Evolutionary conservation across 1,140 invertebrate genomes (phyloP).

Genomic region (Parapsyche elsis): DNA sequence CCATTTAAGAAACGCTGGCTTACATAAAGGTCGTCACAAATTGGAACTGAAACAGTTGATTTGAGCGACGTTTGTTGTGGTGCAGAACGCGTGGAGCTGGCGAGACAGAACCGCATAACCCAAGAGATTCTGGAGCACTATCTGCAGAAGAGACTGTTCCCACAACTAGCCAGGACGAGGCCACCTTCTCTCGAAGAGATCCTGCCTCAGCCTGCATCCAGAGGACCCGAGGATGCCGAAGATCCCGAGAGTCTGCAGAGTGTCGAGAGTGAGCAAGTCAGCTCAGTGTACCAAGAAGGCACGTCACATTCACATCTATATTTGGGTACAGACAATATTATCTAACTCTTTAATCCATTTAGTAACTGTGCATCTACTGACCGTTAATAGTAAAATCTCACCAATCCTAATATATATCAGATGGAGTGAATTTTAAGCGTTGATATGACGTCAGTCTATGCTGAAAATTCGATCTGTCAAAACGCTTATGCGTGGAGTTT

Average conservation of each 20-base stretch:
- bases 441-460: no score
- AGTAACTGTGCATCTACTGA: neutral
- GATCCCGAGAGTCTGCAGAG: slow-evolving; percentile 68
- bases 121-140: slow-evolving; percentile 77
- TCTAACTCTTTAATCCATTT: neutral
- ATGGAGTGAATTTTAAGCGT: no score
- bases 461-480: no score
- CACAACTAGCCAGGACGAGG: slow-evolving; percentile 64
- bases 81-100: slow-evolving; percentile 71
- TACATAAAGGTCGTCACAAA: no score
- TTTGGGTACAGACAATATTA: slow-evolving; percentile 24
- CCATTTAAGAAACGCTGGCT: no score
- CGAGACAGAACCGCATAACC: slow-evolving; percentile 77
- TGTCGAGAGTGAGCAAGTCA: slow-evolving; percentile 73
- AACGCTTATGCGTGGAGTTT: no score
- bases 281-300: slow-evolving; percentile 63
- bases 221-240: slow-evolving; percentile 47
- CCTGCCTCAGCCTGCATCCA: slow-evolving; percentile 62
- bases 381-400: no score
- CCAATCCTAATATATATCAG: no score
- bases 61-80: no score
- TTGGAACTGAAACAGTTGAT: no score
- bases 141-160: slow-evolving; percentile 73
- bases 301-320: slow-evolving; percentile 47
- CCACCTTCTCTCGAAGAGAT: slow-evolving; percentile 72